phyloP scores from a whole-genome alignment of 2,888 invertebrate species.

The Phaedon cochleariae region DNA sequence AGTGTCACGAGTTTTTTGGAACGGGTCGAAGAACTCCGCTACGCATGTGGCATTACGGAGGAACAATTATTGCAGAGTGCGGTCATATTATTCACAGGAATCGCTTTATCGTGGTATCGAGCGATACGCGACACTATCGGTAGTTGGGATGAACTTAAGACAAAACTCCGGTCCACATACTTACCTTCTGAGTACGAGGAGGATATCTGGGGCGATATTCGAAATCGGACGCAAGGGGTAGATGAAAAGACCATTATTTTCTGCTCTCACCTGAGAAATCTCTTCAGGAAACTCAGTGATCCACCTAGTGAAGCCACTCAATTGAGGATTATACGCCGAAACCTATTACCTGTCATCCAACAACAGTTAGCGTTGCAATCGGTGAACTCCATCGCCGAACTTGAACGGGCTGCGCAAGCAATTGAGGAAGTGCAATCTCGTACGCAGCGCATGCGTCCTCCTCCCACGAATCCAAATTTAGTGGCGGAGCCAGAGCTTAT shows the following conservation, averaged over 20 bases:
- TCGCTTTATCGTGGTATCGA: constrained; percentile 39
- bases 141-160: constrained; percentile 25
- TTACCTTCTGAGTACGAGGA: constrained; percentile 32
- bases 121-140: constrained; percentile 14
- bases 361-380: constrained; percentile 13
- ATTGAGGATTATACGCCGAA: neutral
- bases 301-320: neutral
- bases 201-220: constrained; percentile 20
- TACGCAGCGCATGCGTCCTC: constrained; percentile 6
- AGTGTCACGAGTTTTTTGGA: constrained; percentile 19
- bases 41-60: constrained; percentile 29
- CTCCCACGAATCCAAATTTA: neutral
- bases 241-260: neutral
- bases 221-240: constrained; percentile 1
- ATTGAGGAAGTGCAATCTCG: neutral
- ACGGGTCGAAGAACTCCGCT: constrained; percentile 38
- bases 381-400: constrained; percentile 13
- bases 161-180: constrained; percentile 15
- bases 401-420: neutral
- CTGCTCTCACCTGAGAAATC: neutral
- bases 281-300: neutral
- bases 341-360: neutral
- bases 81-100: constrained; percentile 34
- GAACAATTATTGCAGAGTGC: constrained; percentile 34
- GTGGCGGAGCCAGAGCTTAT: constrained; percentile 3